Evolutionary conservation across 2,888 invertebrate species (phyloP).

Genomic region (Ornithoptera priamus): DNA sequence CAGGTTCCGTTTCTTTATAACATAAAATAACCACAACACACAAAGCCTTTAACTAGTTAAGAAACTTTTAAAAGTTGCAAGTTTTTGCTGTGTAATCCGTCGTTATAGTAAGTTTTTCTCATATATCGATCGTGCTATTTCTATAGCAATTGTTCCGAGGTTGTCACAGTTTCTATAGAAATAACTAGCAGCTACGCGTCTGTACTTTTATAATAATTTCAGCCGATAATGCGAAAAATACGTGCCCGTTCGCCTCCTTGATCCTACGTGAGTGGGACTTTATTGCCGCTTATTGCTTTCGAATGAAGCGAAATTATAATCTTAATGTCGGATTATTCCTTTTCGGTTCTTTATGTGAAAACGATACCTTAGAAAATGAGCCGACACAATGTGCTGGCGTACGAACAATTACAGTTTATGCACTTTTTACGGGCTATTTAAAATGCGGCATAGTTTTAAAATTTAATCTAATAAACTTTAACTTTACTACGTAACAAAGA

Average conservation of each 20-base stretch:
- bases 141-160: constrained; percentile 38
- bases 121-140: constrained; percentile 46
- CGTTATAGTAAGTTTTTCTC: constrained; percentile 35
- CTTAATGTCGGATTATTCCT: constrained; percentile 50
- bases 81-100: constrained; percentile 12
- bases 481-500: background rate
- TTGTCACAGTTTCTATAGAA: constrained; percentile 40
- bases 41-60: background rate
- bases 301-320: constrained; percentile 69
- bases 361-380: constrained; percentile 16
- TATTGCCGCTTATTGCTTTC: constrained; percentile 67
- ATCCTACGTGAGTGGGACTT: constrained; percentile 66
- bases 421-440: background rate
- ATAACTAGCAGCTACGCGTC: constrained; percentile 65
- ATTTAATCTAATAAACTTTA: background rate
- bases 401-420: background rate
- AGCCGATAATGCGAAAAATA: constrained; percentile 77
- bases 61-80: background rate
- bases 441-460: background rate
- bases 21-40: background rate
- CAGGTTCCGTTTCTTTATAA: background rate
- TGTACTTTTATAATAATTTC: constrained; percentile 75
- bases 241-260: constrained; percentile 64
- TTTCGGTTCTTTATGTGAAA: constrained; percentile 33
- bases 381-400: constrained; percentile 1